Evolutionary conservation across 2,113 vertebrate genomes (phyloP), one percentile per base, ranked within the genome.

Genomic region (Globicephala melas): DNA sequence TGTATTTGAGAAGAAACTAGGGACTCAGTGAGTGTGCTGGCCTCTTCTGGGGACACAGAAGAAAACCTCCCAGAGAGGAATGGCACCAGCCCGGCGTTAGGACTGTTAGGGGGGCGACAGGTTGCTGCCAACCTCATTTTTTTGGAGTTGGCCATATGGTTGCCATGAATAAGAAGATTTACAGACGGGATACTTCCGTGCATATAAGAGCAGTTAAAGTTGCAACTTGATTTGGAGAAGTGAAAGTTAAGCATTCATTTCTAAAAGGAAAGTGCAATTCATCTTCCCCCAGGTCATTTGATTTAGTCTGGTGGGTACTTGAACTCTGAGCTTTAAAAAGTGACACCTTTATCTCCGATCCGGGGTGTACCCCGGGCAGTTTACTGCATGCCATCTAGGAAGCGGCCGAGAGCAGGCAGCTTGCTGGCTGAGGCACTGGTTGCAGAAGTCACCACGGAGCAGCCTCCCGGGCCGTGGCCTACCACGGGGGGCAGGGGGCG

Each of bases 311-410:
- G 55, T 73, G 53, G 18, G 53, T 68, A 38, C 63, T 70, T 89
- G 91, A 82, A 73, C 58, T 88, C 58, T 74, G 55, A 53, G 89
- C 80, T 97, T 93, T 96, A 71, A 86, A 87, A 79, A 93, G 67
- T 23, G 15, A 65, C 92, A 31, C 74, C 38, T 83, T 89, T n/a
- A 63, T 84, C 44, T 91, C 18, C 44, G 18, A 68, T 95, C 25
- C 68, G 55, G 23, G 82, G 58, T 68, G 73, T 50, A 10, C 55
- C 38, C 3, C 2, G 14, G 95, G 50, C 38, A 44, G 5, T 53
- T 94, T 60, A 33, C 44, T 31, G 89, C 21, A 1, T 55, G 62
- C 62, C 55, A 25, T 26, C 33, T 13, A 85, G 58, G 88, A 89
- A 44, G 73, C 20, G 3, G 76, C 68, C 15, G 23, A 36, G 62